Evolutionary conservation across 2,888 invertebrate genomes (phyloP).

Genomic region (Trachelus tabidus): DNA sequence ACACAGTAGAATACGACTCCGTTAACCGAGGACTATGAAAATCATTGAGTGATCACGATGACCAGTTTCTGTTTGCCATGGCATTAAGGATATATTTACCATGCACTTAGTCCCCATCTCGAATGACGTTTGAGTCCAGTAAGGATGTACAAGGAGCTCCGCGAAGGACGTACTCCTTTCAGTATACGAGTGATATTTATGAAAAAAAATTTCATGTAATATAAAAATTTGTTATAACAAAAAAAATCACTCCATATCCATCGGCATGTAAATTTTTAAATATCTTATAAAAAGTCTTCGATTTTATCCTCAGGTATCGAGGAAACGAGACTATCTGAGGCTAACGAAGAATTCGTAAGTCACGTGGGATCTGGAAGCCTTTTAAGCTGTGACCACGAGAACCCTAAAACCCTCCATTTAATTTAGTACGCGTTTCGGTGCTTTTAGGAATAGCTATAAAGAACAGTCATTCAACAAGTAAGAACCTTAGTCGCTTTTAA

Average conservation of each 20-base stretch:
- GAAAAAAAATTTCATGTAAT: too few species aligned
- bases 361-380: slow-evolving; percentile 11
- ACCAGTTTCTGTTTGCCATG: neutral
- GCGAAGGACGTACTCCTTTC: neutral
- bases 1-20: neutral
- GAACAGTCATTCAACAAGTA: neutral
- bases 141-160: neutral
- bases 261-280: too few species aligned
- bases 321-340: neutral
- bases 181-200: neutral
- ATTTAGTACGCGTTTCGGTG: slow-evolving; percentile 14
- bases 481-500: neutral
- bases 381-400: slow-evolving; percentile 17
- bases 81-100: neutral
- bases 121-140: neutral
- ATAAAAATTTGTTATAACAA: too few species aligned
- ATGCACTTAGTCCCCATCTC: neutral
- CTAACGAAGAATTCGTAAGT: slow-evolving; percentile 4
- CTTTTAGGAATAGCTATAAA: slow-evolving; percentile 4
- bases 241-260: too few species aligned
- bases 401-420: neutral
- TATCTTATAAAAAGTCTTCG: neutral
- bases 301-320: neutral
- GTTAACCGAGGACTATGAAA: neutral
- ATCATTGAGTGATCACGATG: neutral